Base-by-base conservation (phyloP, 2,888 invertebrate genomes). In the Brenthis hecate region DNA sequence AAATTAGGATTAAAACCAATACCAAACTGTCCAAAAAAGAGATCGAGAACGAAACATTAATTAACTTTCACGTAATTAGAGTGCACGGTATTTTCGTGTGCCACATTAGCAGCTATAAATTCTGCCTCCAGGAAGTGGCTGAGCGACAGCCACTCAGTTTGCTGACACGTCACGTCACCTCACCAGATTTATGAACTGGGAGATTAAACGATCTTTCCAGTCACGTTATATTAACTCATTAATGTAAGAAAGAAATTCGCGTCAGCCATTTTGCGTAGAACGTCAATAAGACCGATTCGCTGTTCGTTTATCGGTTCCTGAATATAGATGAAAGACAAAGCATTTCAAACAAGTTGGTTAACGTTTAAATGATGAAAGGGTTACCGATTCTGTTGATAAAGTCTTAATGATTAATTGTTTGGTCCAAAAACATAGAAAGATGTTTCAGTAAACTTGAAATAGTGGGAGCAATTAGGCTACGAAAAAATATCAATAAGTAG, bases 151-250 rank as follows among this genome's bases (percentile, higher is more conserved):
- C 66, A 54, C 68, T 66, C 65, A 63, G 69, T 53, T 56, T 54
- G 64, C 69, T 72, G 72, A 67, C 72, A 55, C 50, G 65, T n/a
- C 23, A 36, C 55, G 68, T 54, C 70, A 56, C 55, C 16, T 48
- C 50, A 55, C 6, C 14, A 51, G 63, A 72, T 66, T 72, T 72
- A 72, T 64, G 69, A 54, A 60, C 61, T 53, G 13, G 13, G 14
- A 23, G 48, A 56, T 61, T 69, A 65, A 55, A 70, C 57, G n/a
- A 16, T 51, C 55, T 68, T 66, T 65, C 51, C 47, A 65, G 53
- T 19, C 28, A 13, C 54, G 64, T 56, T 66, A 63, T 66, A 66
- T 60, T 69, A 71, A 68, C 48, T 67, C 23, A 36, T 51, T 51
- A 51, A 51, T 16, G 51, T 48, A 23, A 13, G 6, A 48, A 58